Evolutionary conservation across 2,888 invertebrate species (phyloP).

Genomic region (Teinopalpus imperialis): DNA sequence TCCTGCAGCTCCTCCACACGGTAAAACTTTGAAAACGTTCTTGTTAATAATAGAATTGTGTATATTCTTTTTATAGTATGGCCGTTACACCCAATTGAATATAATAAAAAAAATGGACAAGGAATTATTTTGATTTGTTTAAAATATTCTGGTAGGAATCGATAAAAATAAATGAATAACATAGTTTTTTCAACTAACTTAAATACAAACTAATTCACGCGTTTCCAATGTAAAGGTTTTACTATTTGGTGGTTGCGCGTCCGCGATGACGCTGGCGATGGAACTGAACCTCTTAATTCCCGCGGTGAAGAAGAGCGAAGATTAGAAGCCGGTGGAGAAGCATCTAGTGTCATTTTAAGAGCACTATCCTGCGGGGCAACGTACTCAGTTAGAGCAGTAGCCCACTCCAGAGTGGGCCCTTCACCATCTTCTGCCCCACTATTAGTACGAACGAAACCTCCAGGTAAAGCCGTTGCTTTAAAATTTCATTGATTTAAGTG

Average conservation of each 20-base stretch:
- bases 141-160: too few relatives aligned
- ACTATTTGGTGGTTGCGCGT: conserved; percentile 71
- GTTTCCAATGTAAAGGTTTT: conserved; percentile 56
- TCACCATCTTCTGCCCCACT: conserved; percentile 63
- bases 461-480: too few relatives aligned
- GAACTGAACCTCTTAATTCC: conserved; percentile 46
- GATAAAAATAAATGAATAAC: too few relatives aligned
- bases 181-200: too few relatives aligned
- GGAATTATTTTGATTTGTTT: too few relatives aligned
- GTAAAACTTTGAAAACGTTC: conserved; percentile 36
- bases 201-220: too few relatives aligned
- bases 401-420: conserved; percentile 67
- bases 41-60: too few relatives aligned
- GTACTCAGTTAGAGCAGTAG: conserved; percentile 67
- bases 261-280: conserved; percentile 62
- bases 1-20: conserved; percentile 79
- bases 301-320: conserved; percentile 64
- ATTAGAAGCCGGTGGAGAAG: conserved; percentile 67
- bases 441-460: conserved; percentile 69
- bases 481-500: too few relatives aligned
- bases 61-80: too few relatives aligned
- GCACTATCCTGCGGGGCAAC: conserved; percentile 67
- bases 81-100: too few relatives aligned
- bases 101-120: too few relatives aligned
- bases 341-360: conserved; percentile 55